These are phyloP conservation scores for Zosterops hypoxanthus DNA, from an alignment of 2,113 vertebrate genomes.

Conservation along the genomic window DNA sequence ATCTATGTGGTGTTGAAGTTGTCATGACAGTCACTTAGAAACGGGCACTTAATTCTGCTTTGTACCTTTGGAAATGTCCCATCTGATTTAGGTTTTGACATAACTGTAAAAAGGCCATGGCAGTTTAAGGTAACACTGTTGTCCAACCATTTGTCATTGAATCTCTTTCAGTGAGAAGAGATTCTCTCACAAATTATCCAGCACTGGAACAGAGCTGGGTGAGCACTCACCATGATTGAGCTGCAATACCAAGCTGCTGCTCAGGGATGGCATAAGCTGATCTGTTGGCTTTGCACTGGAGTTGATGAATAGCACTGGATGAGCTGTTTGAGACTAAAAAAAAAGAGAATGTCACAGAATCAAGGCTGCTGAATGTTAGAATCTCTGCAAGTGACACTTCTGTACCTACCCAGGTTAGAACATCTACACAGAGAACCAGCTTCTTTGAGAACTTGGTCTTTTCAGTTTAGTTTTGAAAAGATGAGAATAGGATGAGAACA, in stretches of 20 bases:
- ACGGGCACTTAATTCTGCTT: neutral
- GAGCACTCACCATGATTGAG: neutral
- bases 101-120: neutral
- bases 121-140: neutral
- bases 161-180: neutral
- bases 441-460: neutral
- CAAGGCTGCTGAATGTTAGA: neutral
- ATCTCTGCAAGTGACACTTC: neutral
- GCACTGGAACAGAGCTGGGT: neutral
- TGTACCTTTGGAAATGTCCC: neutral
- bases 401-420: neutral
- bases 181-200: neutral
- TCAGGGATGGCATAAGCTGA: neutral
- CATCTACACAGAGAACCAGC: accelerated
- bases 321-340: neutral
- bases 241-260: neutral
- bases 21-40: neutral
- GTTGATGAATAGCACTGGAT: neutral
- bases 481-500: neutral
- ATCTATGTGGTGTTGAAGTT: neutral
- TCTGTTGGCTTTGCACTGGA: neutral
- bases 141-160: neutral
- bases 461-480: neutral
- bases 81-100: neutral
- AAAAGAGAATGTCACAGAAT: neutral